Conservation (phyloP, 2,888 invertebrate genomes). For the Eugnorisma glareosa region DNA sequence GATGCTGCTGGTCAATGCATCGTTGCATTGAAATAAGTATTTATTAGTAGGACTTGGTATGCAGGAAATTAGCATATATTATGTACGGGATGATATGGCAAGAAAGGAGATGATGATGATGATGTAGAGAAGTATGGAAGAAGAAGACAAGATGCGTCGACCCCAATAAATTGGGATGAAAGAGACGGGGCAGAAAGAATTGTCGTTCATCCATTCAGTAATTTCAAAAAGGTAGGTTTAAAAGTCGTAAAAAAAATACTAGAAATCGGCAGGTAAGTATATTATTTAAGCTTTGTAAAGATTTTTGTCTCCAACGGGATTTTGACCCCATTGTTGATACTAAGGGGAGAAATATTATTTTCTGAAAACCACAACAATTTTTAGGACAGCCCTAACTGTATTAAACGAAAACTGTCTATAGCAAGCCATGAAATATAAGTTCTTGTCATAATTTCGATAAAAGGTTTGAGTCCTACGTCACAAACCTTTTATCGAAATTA, state of each 20-base stretch:
- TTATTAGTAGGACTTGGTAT: not conserved
- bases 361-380: not conserved
- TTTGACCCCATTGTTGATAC: not conserved
- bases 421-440: not conserved
- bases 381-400: not conserved
- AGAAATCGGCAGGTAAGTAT: not conserved
- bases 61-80: not conserved
- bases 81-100: no score
- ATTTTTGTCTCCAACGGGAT: no score
- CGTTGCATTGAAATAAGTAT: slow-evolving; percentile 1
- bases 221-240: not conserved
- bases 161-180: not conserved
- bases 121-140: no score
- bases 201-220: not conserved
- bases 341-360: not conserved
- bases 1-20: slow-evolving; percentile 4
- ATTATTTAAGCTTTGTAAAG: not conserved
- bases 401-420: not conserved
- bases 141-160: no score
- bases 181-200: not conserved
- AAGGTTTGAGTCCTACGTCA: no score
- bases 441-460: not conserved
- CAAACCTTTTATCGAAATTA: no score
- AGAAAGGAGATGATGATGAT: no score
- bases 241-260: not conserved